Percentiles rank a stretch among this genome's conserved stretches.
phyloP scores from a whole-genome alignment of 2,797 vertebrate genomes.

The Myiotriccus ornatus region DNA sequence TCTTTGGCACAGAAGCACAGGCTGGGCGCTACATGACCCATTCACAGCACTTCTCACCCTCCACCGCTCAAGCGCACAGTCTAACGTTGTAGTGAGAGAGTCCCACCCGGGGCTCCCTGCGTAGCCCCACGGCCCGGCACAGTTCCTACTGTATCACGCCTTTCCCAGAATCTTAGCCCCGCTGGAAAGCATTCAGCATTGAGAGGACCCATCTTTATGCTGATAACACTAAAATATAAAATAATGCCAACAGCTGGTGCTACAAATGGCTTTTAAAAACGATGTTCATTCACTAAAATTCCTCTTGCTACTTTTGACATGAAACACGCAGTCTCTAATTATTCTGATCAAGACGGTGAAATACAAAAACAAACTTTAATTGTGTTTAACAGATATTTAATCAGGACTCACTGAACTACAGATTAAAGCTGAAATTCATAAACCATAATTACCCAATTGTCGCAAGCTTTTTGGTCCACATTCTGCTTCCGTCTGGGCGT shows the following conservation, averaged over 20 bases:
- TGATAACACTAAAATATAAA: constrained; percentile 85
- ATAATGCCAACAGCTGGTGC: constrained; percentile 87
- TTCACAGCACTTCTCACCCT: neutral
- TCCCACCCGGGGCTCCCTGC: neutral
- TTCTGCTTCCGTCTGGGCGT: constrained; percentile 85
- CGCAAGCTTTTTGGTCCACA: constrained; percentile 86
- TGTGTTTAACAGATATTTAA: constrained; percentile 90
- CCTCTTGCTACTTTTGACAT: constrained; percentile 85
- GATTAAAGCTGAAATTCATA: constrained; percentile 90
- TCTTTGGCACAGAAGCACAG: neutral
- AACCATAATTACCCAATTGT: constrained; percentile 88
- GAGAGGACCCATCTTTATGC: constrained; percentile 82
- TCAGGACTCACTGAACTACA: constrained; percentile 88
- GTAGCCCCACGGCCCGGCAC: neutral
- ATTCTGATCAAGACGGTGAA: constrained; percentile 88
- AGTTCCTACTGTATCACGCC: neutral
- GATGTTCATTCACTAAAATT: constrained; percentile 86
- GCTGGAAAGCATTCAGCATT: constrained; percentile 75
- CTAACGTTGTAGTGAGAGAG: neutral
- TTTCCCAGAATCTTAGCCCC: constrained; percentile 68
- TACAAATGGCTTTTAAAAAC: constrained; percentile 87
- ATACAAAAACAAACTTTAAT: constrained; percentile 90
- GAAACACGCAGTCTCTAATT: constrained; percentile 87
- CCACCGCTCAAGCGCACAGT: neutral
- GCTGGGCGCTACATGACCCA: neutral